Base-by-base conservation (phyloP, 2,113 vertebrate species). In the Scortum barcoo region DNA sequence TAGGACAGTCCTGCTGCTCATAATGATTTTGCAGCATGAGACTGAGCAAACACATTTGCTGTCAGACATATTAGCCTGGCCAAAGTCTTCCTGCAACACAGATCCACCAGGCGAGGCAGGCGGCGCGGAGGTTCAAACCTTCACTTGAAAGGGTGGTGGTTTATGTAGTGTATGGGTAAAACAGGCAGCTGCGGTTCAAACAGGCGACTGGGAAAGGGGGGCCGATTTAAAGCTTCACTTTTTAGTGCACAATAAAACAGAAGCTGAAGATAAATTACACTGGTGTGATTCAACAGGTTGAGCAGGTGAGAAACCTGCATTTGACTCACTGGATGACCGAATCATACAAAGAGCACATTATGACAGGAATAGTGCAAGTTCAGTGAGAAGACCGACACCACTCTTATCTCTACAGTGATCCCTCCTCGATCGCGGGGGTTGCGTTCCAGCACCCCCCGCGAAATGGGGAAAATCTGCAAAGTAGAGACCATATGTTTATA, bases 11-110 rank as follows among this genome's bases (percentile, higher is more conserved):
- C 77, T 80, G 89, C 87, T 91, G 82, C 91, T 92, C 90, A 94
- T 92, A 94, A 93, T 93, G 92, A 93, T 94, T 94, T 94, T 91
- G 87, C 91, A 89, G 88, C 90, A 90, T 85, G 87, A 94, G 85
- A 87, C 85, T 91, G 88, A 93, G 92, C 80, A 88, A 94, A 95
- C 92, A 93, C 93, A 86, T 92, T 94, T 85, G 89, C 92, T 93
- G 88, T 91, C 88, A 83, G 87, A 90, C 71, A 50, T 88, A 91
- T 92, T 91, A 92, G 83, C 85, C 67, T 33, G 83, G 91, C 89
- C 89, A 86, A 86, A 81, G 70, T 72, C 60, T 83, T 92, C 86
- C 88, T 87, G 85, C 77, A 81, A 89, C 91, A 88, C 76, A 89
- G 80, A 87, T 92, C 85, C 74, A 84, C 78, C 40, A 36, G 86